phyloP scores from a whole-genome alignment of 2,888 invertebrate species.

The Mylabris sibirica region DNA sequence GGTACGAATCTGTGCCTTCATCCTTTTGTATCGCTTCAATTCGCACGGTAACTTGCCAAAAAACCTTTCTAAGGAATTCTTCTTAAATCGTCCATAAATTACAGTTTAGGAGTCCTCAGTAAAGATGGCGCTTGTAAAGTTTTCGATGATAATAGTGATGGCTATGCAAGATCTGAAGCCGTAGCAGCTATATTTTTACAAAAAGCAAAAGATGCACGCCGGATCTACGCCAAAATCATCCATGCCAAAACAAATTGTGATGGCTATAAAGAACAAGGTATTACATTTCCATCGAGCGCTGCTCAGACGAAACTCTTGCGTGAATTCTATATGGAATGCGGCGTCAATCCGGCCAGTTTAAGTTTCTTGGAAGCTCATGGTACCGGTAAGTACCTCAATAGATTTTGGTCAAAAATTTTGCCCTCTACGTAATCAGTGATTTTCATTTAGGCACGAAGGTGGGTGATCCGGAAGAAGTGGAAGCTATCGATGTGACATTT shows the following conservation, averaged over 20 bases:
- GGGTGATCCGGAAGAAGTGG: slow-evolving; percentile 92
- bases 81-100: slow-evolving; percentile 16
- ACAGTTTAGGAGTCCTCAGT: slow-evolving; percentile 77
- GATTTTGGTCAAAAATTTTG: slow-evolving; percentile 4
- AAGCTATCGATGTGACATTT: slow-evolving; percentile 81
- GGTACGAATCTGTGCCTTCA: slow-evolving; percentile 87
- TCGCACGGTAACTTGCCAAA: slow-evolving; percentile 67
- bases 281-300: slow-evolving; percentile 59
- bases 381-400: slow-evolving; percentile 70
- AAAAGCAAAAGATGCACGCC: slow-evolving; percentile 64
- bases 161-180: slow-evolving; percentile 86
- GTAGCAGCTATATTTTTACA: slow-evolving; percentile 76
- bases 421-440: background rate
- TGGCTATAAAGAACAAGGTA: slow-evolving; percentile 58
- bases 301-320: slow-evolving; percentile 69
- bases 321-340: slow-evolving; percentile 74
- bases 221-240: slow-evolving; percentile 61
- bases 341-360: slow-evolving; percentile 73
- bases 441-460: slow-evolving; percentile 69
- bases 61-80: background rate
- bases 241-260: slow-evolving; percentile 57
- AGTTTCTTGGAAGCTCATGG: slow-evolving; percentile 89
- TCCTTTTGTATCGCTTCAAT: slow-evolving; percentile 89
- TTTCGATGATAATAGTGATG: slow-evolving; percentile 85
- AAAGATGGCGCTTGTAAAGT: slow-evolving; percentile 87